These are phyloP conservation scores for Macrobrachium rosenbergii DNA, from an alignment of 1,140 invertebrate genomes.

Conservation along the genomic window DNA sequence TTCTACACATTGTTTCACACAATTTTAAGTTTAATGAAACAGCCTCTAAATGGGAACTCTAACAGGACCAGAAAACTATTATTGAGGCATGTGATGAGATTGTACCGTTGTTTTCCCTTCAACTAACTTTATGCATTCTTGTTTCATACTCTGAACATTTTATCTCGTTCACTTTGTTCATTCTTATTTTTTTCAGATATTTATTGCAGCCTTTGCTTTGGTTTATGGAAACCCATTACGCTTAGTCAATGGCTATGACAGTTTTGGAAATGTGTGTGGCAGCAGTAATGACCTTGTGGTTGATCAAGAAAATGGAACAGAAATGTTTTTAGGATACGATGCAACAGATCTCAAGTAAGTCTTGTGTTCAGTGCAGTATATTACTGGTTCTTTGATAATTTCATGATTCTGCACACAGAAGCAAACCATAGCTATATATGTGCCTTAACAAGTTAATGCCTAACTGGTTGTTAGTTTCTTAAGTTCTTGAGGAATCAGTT, in stretches of 20 bases:
- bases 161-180: not conserved
- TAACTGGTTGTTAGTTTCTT: too few species aligned
- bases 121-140: too few species aligned
- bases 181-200: slow-evolving; percentile 35
- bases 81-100: not conserved
- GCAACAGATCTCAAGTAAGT: slow-evolving; percentile 41
- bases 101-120: too few species aligned
- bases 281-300: slow-evolving; percentile 83
- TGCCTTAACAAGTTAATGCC: not conserved
- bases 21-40: not conserved
- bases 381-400: not conserved
- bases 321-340: slow-evolving; percentile 42
- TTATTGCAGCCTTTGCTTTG: slow-evolving; percentile 51
- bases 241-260: slow-evolving; percentile 82
- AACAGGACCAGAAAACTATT: not conserved
- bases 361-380: not conserved
- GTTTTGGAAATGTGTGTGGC: slow-evolving; percentile 96
- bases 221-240: slow-evolving; percentile 49
- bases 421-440: not conserved
- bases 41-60: too few species aligned
- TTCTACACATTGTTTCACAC: not conserved
- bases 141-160: too few species aligned
- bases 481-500: too few species aligned
- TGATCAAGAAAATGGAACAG: slow-evolving; percentile 65
- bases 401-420: not conserved